Base-by-base conservation (phyloP, 2,888 invertebrate species). In the Brachyopa scutellaris region DNA sequence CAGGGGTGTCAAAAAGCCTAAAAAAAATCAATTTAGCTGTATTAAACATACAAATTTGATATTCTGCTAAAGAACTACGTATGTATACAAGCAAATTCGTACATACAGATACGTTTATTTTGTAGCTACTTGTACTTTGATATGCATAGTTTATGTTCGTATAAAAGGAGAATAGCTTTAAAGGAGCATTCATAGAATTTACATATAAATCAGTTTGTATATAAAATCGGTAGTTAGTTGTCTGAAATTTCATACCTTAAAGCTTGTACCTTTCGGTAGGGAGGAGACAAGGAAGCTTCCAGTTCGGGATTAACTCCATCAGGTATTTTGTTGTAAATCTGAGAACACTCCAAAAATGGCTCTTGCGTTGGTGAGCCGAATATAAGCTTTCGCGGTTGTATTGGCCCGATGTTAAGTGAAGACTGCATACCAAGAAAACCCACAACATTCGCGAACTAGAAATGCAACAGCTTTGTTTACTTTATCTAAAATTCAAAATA, bases 1-100 rank as follows among this genome's bases (percentile, higher is more conserved):
- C 94, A 0, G 97, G 97, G 57, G 95, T 95, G 91, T 97, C 96
- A 87, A 96, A 96, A 0, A 97, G 91, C 85, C 96, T 93, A 15
- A 5, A 5, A n/a, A n/a, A n/a, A n/a, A n/a, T n/a, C n/a, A n/a
- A n/a, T n/a, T n/a, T n/a, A n/a, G n/a, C n/a, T n/a, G n/a, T n/a
- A n/a, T n/a, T n/a, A n/a, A n/a, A n/a, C n/a, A n/a, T n/a, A n/a
- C n/a, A n/a, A n/a, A n/a, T n/a, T n/a, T n/a, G n/a, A n/a, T n/a
- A n/a, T n/a, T n/a, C n/a, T n/a, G n/a, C n/a, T n/a, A n/a, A n/a
- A n/a, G n/a, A n/a, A n/a, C n/a, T n/a, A n/a, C n/a, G n/a, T n/a
- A n/a, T n/a, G n/a, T n/a, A 51, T 6, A 36, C 13, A 45, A 21
- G 9, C 15, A 26, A 8, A 26, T 21, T 49, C 17, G 5, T 15